Conservation (phyloP, 2,888 invertebrate species). For the Drosophila helvetica region DNA sequence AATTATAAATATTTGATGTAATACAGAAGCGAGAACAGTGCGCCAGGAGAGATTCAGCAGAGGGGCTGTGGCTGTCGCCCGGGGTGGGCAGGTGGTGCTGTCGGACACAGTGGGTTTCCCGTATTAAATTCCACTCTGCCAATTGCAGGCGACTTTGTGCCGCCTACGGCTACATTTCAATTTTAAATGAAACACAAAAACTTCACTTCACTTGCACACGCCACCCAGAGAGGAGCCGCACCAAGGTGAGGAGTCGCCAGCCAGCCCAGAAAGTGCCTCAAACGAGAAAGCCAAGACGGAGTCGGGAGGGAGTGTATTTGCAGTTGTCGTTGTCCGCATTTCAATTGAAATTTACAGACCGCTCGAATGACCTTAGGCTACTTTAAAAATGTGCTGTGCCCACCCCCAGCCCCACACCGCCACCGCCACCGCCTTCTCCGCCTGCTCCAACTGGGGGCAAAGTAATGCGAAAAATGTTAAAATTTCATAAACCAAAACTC, state of each 20-base stretch:
- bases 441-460: conserved; percentile 15
- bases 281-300: conserved; percentile 1
- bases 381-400: conserved; percentile 49
- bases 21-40: conserved; percentile 24
- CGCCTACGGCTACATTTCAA: conserved; percentile 66
- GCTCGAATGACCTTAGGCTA: conserved; percentile 70
- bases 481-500: conserved; percentile 72
- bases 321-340: conserved; percentile 33
- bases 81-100: no score
- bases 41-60: no score
- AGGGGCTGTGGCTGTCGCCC: no score
- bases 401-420: not conserved
- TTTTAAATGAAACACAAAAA: conserved; percentile 47
- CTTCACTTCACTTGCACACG: conserved; percentile 3
- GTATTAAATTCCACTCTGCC: conserved; percentile 63
- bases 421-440: no score
- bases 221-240: conserved; percentile 15
- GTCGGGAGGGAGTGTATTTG: conserved; percentile 3
- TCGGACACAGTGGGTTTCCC: not conserved
- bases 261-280: conserved; percentile 9
- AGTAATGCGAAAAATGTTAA: conserved; percentile 61
- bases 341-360: conserved; percentile 71
- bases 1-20: conserved; percentile 70
- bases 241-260: not conserved
- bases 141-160: conserved; percentile 61